These are phyloP conservation scores for Phymatocera aterrima DNA, from an alignment of 2,888 invertebrate species.

Conservation along the genomic window DNA sequence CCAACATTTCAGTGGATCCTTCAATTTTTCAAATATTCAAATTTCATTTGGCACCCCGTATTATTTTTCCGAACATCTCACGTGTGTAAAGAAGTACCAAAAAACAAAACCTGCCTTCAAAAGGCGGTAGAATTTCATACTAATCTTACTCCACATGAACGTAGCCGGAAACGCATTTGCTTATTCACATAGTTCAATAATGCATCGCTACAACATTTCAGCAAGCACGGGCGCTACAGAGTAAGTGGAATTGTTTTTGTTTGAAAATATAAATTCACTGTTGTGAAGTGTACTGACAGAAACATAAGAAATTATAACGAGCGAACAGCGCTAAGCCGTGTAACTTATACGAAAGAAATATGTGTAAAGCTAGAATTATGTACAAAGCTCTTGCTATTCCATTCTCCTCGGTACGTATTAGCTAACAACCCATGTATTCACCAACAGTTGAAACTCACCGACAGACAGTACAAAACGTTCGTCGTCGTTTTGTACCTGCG, in stretches of 20 bases:
- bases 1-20: too few species aligned
- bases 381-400: slow-evolving; percentile 7
- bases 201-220: not conserved
- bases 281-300: not conserved
- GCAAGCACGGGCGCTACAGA: not conserved
- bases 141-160: too few species aligned
- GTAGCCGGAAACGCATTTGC: not conserved
- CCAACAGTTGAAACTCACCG: not conserved
- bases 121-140: too few species aligned
- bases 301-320: not conserved
- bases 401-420: not conserved
- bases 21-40: too few species aligned
- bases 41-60: too few species aligned
- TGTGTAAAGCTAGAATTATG: not conserved
- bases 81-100: too few species aligned
- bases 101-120: too few species aligned
- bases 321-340: not conserved
- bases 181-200: not conserved
- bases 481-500: slow-evolving; percentile 26
- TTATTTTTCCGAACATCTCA: too few species aligned
- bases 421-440: not conserved
- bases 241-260: not conserved
- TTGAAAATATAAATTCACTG: not conserved
- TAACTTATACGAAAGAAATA: not conserved
- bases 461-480: slow-evolving; percentile 20